Evolutionary conservation across 2,113 vertebrate genomes (phyloP).

Genomic region (Saguinus imperator): DNA sequence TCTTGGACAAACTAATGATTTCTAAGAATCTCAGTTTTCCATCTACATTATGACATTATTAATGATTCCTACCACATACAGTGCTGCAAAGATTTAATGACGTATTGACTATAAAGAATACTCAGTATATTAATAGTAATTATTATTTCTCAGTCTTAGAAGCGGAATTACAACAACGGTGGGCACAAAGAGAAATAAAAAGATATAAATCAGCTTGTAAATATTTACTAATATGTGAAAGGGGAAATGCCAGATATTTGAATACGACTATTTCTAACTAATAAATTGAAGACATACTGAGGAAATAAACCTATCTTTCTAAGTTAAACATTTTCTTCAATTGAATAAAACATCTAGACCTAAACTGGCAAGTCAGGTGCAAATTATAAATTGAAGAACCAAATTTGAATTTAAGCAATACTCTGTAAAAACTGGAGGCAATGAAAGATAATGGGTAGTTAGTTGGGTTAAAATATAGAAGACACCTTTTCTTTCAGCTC

Average conservation of each 20-base stretch:
- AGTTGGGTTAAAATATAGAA: background rate
- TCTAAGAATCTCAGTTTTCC: conserved; percentile 35
- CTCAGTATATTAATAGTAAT: background rate
- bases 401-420: background rate
- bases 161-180: background rate
- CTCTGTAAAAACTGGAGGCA: background rate
- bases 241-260: background rate
- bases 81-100: conserved; percentile 59
- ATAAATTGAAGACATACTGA: background rate
- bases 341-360: background rate
- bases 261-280: background rate
- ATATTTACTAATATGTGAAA: background rate
- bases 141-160: conserved; percentile 29
- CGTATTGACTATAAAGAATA: background rate
- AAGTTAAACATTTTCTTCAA: background rate
- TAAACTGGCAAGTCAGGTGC: background rate
- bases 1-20: background rate
- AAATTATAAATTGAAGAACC: background rate
- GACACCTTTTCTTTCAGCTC: background rate
- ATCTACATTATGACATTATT: conserved; percentile 47
- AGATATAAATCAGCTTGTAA: background rate
- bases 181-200: background rate
- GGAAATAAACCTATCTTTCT: background rate
- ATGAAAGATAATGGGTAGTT: background rate
- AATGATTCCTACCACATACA: conserved; percentile 8